Conservation (phyloP, 2,797 vertebrate genomes). For the Dipus sagitta region DNA sequence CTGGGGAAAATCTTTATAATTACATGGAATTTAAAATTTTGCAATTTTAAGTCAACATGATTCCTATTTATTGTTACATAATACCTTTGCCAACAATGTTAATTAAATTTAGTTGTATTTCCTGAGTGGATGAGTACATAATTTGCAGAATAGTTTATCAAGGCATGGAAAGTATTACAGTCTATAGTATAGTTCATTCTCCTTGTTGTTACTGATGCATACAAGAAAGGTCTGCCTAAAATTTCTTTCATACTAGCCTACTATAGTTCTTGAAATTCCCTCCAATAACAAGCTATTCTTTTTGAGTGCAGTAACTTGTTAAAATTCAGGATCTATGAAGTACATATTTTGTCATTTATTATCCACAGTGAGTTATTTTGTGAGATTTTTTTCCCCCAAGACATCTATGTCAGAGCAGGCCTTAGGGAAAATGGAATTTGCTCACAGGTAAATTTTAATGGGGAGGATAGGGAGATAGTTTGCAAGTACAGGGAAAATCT, state of each 20-base stretch:
- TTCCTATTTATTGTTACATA: not conserved
- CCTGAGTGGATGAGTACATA: not conserved
- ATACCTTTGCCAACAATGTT: not conserved
- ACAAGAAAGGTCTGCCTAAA: constrained; percentile 20
- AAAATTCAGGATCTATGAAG: constrained; percentile 38
- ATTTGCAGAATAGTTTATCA: not conserved
- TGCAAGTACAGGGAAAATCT: constrained; percentile 42
- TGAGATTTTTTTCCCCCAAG: constrained; percentile 8
- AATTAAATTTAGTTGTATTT: constrained; percentile 49
- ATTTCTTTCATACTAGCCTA: not conserved
- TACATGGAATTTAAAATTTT: not conserved
- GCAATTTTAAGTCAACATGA: constrained; percentile 38
- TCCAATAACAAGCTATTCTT: constrained; percentile 18
- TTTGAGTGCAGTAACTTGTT: constrained; percentile 46
- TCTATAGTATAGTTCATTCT: constrained; percentile 22
- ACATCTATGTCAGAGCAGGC: not conserved
- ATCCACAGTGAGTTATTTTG: constrained; percentile 31
- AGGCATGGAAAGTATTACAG: not conserved
- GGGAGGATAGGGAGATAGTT: not conserved
- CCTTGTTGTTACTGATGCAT: constrained; percentile 18
- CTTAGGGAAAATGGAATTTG: constrained; percentile 33
- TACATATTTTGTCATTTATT: constrained; percentile 13
- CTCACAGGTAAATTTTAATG: constrained; percentile 44
- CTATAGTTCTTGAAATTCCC: constrained; percentile 26
- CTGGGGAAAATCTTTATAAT: constrained; percentile 17